phyloP scores from a whole-genome alignment of 2,797 vertebrate species.

The Micrastur ruficollis region DNA sequence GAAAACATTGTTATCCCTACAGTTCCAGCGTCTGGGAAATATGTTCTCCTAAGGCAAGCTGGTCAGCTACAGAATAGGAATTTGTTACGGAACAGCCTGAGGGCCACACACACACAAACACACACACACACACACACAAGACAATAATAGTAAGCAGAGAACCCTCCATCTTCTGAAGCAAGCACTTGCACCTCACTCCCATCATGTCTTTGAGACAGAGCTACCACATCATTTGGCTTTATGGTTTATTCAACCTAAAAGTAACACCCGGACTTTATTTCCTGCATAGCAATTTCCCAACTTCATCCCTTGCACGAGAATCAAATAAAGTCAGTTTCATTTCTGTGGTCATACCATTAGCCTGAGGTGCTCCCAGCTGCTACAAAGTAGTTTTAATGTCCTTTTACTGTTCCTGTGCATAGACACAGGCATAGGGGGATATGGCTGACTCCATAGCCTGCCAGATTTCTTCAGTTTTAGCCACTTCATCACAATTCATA shows the following conservation, averaged over 20 bases:
- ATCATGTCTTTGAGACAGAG: not conserved
- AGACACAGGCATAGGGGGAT: not conserved
- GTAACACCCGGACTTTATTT: constrained; percentile 39
- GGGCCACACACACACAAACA: not conserved
- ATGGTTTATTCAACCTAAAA: not conserved
- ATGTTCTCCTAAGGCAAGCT: not conserved
- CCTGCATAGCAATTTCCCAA: not conserved
- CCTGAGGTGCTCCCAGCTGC: not conserved
- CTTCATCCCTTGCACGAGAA: not conserved
- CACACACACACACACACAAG: not conserved
- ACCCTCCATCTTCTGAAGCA: not conserved
- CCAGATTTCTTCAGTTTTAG: not conserved
- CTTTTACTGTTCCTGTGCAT: not conserved
- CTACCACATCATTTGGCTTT: not conserved
- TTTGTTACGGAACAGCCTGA: not conserved
- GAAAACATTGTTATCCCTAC: not conserved
- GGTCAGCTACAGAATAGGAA: not conserved
- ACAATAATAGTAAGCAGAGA: not conserved
- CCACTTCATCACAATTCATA: not conserved
- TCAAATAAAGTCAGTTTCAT: not conserved
- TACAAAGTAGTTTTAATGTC: not conserved
- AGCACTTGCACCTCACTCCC: not conserved
- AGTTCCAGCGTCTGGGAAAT: not conserved
- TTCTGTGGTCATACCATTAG: not conserved
- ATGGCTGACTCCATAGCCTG: not conserved